phyloP scores from a whole-genome alignment of 2,113 vertebrate species.

The Coracopsis vasa region DNA sequence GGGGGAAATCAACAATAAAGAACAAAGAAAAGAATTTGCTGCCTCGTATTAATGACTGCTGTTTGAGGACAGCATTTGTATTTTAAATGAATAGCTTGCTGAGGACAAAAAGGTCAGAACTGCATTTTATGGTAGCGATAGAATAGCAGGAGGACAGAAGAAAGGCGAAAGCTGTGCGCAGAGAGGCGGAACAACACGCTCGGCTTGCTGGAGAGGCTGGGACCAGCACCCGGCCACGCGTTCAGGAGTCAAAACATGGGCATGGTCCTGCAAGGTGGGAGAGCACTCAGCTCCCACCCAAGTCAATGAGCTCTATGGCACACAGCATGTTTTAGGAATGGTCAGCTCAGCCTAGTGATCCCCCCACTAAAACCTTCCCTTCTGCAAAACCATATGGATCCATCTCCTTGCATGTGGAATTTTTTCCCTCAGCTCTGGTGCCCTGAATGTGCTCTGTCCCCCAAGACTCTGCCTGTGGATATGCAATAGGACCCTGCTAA shows the following conservation, averaged over 20 bases:
- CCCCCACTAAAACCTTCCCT: not conserved
- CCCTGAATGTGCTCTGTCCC: not conserved
- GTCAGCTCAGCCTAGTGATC: not conserved
- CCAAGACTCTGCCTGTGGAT: fast-evolving
- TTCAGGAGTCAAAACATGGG: not conserved
- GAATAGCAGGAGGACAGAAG: slow-evolving; percentile 36
- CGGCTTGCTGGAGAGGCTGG: not conserved
- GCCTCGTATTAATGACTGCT: slow-evolving; percentile 66
- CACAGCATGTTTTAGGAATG: fast-evolving
- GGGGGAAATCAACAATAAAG: slow-evolving; percentile 71
- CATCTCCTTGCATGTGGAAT: not conserved
- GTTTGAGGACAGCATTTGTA: slow-evolving; percentile 49
- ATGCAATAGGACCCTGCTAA: not conserved
- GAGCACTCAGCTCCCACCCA: not conserved
- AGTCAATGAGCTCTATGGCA: not conserved
- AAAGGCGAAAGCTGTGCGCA: not conserved
- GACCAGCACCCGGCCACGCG: not conserved
- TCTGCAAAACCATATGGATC: not conserved
- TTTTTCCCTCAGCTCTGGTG: not conserved
- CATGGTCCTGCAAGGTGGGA: not conserved
- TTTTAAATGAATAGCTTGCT: slow-evolving; percentile 62
- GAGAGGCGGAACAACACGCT: slow-evolving; percentile 19
- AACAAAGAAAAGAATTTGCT: slow-evolving; percentile 75
- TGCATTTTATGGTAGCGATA: slow-evolving; percentile 39
- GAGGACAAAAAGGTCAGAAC: slow-evolving; percentile 74